Base-by-base conservation (phyloP, 2,113 vertebrate species). In the Alligator sinensis region DNA sequence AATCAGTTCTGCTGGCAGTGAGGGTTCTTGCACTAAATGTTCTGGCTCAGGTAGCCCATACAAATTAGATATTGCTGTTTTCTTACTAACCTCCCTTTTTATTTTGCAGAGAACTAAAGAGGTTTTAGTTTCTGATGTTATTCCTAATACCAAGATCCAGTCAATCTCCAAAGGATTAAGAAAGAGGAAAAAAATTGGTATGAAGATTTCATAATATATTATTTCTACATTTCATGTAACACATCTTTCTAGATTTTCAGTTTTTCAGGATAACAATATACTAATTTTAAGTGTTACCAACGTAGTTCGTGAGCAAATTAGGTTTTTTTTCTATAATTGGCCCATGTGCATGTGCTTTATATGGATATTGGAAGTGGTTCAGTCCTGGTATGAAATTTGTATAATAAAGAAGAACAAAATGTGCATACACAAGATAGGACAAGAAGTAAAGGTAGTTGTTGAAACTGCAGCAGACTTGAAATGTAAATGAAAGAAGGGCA, bases 61-160 rank as follows among this genome's bases (percentile, higher is more conserved):
- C 11, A 70, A 60, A 6, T 82, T 61, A 76, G 13, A 10, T 9
- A 6, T 87, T 30, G 0, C 0, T 70, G 88, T 83, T 82, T 81
- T 54, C 72, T 88, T 79, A 28, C 82, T 96, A 30, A 95, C 27
- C 15, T 86, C 3, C 64, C 5, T 78, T 91, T n/a, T 9, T 96
- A 25, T 96, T 86, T 95, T 97, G 19, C 96, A 98, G 98, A 98
- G 92, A 94, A 97, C 96, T 60, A 97, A 95, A 96, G 98, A 98
- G 82, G 87, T 98, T 90, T 92, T 95, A 8, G 95, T 72, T 68
- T 86, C 95, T 80, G 95, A 96, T 9, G 70, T 89, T 90, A 22
- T 77, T 70, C 54, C 93, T 59, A 98, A 98, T 75, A 58, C 97
- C 75, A 98, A 96, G 95, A 75, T 97, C 60, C 97, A 98, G 54